These are phyloP conservation scores for Hartigia nigra DNA, from an alignment of 2,888 invertebrate genomes.

Conservation along the genomic window DNA sequence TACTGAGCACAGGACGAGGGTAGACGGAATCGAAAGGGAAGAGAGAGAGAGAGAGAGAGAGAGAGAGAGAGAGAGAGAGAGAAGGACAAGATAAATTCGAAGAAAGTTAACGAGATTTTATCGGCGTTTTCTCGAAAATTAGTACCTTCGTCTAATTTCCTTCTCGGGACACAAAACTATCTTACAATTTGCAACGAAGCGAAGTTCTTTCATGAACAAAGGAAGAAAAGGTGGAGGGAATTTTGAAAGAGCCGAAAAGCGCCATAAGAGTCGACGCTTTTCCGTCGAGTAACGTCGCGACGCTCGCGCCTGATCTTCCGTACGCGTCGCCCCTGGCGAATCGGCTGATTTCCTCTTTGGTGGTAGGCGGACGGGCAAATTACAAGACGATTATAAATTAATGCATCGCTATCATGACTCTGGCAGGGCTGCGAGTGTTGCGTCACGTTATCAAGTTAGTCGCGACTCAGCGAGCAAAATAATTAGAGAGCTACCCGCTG, in stretches of 20 bases:
- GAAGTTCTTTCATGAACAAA: background rate
- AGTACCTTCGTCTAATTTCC: constrained; percentile 32
- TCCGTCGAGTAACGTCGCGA: background rate
- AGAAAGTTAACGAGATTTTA: constrained; percentile 36
- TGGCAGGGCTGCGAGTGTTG: constrained; percentile 36
- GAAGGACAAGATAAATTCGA: background rate
- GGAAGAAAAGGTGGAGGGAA: background rate
- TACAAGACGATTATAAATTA: constrained; percentile 48
- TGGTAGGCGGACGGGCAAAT: constrained; percentile 23
- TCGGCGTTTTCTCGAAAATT: constrained; percentile 36
- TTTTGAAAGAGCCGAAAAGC: background rate
- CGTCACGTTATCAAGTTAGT: constrained; percentile 50
- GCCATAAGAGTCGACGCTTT: too few species aligned
- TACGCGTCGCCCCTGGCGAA: background rate
- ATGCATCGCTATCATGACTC: constrained; percentile 42
- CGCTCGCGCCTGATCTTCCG: too few species aligned
- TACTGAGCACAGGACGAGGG: constrained; percentile 6
- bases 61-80: background rate
- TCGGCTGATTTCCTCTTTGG: background rate
- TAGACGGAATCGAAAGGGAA: constrained; percentile 14
- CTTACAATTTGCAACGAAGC: too few species aligned
- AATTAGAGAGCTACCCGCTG: constrained; percentile 47
- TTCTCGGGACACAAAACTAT: too few species aligned
- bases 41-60: too few species aligned
- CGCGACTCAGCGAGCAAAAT: constrained; percentile 54